Conservation (phyloP, 30 jellyfish, hydroid and myxozoan species). For the Turritopsis rubra region DNA sequence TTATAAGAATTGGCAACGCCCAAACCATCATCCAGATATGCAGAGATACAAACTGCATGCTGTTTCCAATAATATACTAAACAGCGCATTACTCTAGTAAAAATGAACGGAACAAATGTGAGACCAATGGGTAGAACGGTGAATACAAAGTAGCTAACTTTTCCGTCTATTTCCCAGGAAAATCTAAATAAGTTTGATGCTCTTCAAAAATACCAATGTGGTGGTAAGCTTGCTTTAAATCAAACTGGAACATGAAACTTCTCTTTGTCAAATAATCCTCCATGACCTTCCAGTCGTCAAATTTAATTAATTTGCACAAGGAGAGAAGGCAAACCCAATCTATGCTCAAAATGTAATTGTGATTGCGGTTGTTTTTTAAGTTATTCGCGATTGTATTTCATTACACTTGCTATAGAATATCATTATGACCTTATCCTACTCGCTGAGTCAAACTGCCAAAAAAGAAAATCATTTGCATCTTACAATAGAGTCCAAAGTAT, state of each 20-base stretch:
- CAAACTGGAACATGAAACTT: not conserved
- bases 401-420: no score
- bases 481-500: no score
- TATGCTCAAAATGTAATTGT: no score
- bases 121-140: not conserved
- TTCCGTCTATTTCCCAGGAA: not conserved
- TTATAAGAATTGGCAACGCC: not conserved
- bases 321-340: no score
- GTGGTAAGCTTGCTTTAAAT: not conserved
- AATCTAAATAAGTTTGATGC: not conserved
- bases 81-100: not conserved
- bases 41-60: not conserved
- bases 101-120: not conserved
- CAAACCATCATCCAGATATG: not conserved
- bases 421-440: no score
- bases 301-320: no score
- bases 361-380: no score
- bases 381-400: no score
- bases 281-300: not conserved
- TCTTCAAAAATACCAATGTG: not conserved
- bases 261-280: not conserved
- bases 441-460: no score
- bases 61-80: not conserved
- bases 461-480: no score
- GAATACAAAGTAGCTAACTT: not conserved